These are phyloP conservation scores for Cerceris rybyensis DNA, from an alignment of 2,888 invertebrate species.

Conservation along the genomic window DNA sequence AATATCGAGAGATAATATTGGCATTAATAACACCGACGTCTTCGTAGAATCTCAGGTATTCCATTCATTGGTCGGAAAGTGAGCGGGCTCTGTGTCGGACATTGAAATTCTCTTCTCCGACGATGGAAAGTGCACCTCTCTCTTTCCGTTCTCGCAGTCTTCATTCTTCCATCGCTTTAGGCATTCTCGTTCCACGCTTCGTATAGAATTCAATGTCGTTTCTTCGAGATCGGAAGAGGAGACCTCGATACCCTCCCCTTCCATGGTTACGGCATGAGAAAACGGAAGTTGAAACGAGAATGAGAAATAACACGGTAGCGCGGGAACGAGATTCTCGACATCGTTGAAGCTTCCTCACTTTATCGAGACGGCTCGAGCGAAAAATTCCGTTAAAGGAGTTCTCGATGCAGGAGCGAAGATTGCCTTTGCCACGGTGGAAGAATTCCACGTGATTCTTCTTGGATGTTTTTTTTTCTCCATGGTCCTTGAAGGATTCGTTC, in stretches of 20 bases:
- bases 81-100: background rate
- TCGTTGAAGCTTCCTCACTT: slow-evolving; percentile 53
- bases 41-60: slow-evolving; percentile 21
- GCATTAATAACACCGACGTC: slow-evolving; percentile 9
- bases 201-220: background rate
- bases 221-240: slow-evolving; percentile 14
- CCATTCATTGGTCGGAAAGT: slow-evolving; percentile 20
- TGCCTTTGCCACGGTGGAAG: no score
- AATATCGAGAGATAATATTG: background rate
- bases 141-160: slow-evolving; percentile 7
- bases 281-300: slow-evolving; percentile 33
- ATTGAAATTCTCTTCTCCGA: slow-evolving; percentile 33
- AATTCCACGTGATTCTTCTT: no score
- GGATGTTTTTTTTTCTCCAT: background rate
- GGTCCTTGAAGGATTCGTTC: no score
- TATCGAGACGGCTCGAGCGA: slow-evolving; percentile 20
- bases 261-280: slow-evolving; percentile 10
- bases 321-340: slow-evolving; percentile 56
- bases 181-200: slow-evolving; percentile 32
- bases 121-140: slow-evolving; percentile 33
- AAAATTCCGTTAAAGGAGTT: slow-evolving; percentile 44
- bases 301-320: slow-evolving; percentile 43
- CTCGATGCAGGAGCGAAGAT: slow-evolving; percentile 14
- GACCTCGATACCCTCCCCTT: slow-evolving; percentile 14
- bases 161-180: slow-evolving; percentile 25